Base-by-base conservation (phyloP, 2,797 vertebrate genomes). In the Chelidonichthys spinosus region DNA sequence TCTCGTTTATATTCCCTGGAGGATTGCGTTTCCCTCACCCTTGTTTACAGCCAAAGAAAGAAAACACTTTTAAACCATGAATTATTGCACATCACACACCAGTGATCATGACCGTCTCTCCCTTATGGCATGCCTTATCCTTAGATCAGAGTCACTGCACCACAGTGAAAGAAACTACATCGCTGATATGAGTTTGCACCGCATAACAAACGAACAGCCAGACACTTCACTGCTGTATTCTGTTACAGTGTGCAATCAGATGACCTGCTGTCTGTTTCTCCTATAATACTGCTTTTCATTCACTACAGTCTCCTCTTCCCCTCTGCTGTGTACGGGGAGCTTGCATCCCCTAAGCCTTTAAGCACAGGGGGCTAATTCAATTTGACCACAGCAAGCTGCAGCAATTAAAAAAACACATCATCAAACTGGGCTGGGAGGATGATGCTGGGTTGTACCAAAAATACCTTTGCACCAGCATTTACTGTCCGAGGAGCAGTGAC, bases 401-500 rank as follows among this genome's bases (percentile, higher is more conserved):
- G 76, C 82, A 89, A 90, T 91, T 90, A 85, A 83, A 84, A 87
- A 84, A 87, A 62, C 78, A 86, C 72, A 88, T 77, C 74, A 88
- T 79, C 71, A 88, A 86, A 86, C 68, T 54, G 42, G 63, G 72
- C 81, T 82, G 54, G 47, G 67, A 63, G 68, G 72, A 84, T 72
- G 67, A 78, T 83, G 85, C 84, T 86, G 85, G 72, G 77, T 74
- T 89, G 83, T 87, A 87, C 69, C 75, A 84, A 83, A 89, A 88
- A 91, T 81, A 78, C 79, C 83, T 85, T 87, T 87, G 77, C 74
- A 82, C 84, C 82, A 90, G 84, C 82, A 84, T 86, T 90, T 75
- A 62, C 73, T 79, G 62, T 59, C 56, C 76, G 25, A 61, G 76
- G 58, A 83, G 75, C 88, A 78, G 70, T 13, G 37, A 82, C 78